Percentiles rank a stretch among this genome's conserved stretches.
phyloP scores from a whole-genome alignment of 2,113 vertebrate species.

The Drymodes brunneopygia region DNA sequence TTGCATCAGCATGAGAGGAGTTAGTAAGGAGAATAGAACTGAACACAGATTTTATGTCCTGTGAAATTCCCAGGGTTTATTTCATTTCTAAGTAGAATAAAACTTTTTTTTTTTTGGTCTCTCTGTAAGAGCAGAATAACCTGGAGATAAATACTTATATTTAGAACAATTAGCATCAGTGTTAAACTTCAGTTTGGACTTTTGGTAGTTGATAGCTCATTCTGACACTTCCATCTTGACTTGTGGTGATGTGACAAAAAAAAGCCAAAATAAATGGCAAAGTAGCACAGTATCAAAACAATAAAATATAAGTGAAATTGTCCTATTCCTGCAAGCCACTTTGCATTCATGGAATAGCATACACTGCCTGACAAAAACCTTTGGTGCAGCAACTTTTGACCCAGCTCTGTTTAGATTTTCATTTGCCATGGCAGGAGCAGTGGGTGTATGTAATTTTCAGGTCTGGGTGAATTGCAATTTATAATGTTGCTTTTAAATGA shows the following conservation, averaged over 20 bases:
- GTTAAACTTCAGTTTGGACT: not conserved
- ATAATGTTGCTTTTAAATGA: not conserved
- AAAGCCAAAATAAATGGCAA: not conserved
- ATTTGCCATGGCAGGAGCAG: not conserved
- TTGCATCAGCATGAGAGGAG: not conserved
- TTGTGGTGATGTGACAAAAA: not conserved
- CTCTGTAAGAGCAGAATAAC: not conserved
- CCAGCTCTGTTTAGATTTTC: not conserved
- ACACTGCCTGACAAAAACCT: not conserved
- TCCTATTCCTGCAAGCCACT: not conserved
- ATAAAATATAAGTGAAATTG: not conserved
- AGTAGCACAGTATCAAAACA: not conserved
- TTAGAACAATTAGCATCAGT: not conserved
- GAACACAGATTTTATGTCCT: not conserved
- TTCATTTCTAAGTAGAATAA: not conserved
- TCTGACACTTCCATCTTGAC: not conserved
- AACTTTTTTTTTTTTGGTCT: not conserved
- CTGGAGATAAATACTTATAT: not conserved
- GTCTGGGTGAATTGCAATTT: not conserved
- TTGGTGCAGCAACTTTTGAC: not conserved
- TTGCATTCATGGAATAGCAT: not conserved
- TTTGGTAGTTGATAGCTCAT: not conserved
- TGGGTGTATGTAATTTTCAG: not conserved
- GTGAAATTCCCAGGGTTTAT: not conserved
- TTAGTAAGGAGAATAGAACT: not conserved